A percentile compares a stretch with the other conserved stretches of the same genome.
These are phyloP conservation scores for Phenganax subtilis DNA, from an alignment of 92 coral and sea anemone genomes.

Conservation along the genomic window DNA sequence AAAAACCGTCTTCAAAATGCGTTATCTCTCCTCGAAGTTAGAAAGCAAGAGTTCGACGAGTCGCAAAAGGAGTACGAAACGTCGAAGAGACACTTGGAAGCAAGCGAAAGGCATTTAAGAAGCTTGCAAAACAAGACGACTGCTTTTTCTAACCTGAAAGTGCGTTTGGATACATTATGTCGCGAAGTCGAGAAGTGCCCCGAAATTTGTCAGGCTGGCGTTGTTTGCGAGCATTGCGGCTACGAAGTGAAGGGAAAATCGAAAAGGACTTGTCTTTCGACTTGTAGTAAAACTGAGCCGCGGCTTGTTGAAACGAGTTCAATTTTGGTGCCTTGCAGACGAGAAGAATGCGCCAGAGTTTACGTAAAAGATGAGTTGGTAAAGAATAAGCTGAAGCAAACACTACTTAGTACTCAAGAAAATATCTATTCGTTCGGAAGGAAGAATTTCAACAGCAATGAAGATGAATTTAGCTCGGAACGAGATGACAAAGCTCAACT, in stretches of 20 bases:
- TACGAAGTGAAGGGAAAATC: conserved; percentile 50
- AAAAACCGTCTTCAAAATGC: conserved; percentile 6
- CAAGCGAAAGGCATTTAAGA: conserved; percentile 31
- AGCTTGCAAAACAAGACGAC: conserved; percentile 18
- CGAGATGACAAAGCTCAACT: not conserved
- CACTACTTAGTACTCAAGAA: not conserved
- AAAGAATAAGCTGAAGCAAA: not conserved
- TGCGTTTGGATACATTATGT: conserved; percentile 50
- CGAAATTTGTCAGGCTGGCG: conserved; percentile 59
- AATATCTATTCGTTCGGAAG: conserved; percentile 21
- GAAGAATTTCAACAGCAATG: not conserved
- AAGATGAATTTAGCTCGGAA: not conserved
- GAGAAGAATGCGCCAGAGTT: conserved; percentile 32
- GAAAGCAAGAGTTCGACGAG: not conserved
- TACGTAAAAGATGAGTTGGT: conserved; percentile 1
- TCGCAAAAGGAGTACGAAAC: not conserved
- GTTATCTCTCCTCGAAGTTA: not conserved
- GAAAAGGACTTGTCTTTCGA: conserved; percentile 56
- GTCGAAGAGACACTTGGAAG: conserved; percentile 10
- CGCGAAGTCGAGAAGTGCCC: conserved; percentile 47
- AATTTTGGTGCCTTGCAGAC: conserved; percentile 38
- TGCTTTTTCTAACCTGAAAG: conserved; percentile 29
- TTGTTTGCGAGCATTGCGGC: conserved; percentile 54
- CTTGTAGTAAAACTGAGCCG: conserved; percentile 43
- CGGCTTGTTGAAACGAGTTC: conserved; percentile 42